Percentiles rank a stretch among this genome's conserved stretches.
Evolutionary conservation across 2,888 invertebrate species (phyloP).

Genomic region (Nomada hirtipes): DNA sequence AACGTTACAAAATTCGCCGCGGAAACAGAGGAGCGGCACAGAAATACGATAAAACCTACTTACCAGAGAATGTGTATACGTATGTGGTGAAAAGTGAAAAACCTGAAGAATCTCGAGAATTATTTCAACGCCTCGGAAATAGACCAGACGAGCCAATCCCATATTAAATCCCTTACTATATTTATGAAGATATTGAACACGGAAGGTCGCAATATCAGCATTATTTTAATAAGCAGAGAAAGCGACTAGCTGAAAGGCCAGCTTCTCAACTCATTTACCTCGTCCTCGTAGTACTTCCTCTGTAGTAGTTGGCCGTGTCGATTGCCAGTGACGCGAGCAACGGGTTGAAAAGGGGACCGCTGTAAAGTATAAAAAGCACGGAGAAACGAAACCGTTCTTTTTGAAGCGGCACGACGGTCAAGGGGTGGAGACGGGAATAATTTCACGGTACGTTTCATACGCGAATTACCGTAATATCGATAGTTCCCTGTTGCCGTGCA

Average conservation of each 20-base stretch:
- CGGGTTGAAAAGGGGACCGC: not conserved
- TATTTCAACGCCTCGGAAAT: not conserved
- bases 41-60: conserved; percentile 17
- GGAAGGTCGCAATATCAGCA: not conserved
- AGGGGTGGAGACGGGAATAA: conserved; percentile 30
- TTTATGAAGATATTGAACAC: not conserved
- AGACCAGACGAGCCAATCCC: too few species aligned
- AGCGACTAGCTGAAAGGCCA: not conserved
- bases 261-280: conserved; percentile 11
- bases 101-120: not conserved
- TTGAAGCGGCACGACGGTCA: conserved; percentile 12
- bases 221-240: not conserved
- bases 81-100: not conserved
- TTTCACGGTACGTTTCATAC: conserved; percentile 50
- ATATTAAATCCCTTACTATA: not conserved
- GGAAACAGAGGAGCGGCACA: not conserved
- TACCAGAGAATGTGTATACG: too few species aligned
- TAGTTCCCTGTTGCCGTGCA: conserved; percentile 26
- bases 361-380: conserved; percentile 13
- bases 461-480: conserved; percentile 46
- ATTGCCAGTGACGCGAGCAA: not conserved
- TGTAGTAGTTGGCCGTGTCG: not conserved
- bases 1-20: not conserved
- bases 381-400: conserved; percentile 6
- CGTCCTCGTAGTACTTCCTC: not conserved